A percentile compares a stretch with the other conserved stretches of the same genome.
Conservation (phyloP, 2,113 vertebrate species). For the Pao palembangensis region DNA sequence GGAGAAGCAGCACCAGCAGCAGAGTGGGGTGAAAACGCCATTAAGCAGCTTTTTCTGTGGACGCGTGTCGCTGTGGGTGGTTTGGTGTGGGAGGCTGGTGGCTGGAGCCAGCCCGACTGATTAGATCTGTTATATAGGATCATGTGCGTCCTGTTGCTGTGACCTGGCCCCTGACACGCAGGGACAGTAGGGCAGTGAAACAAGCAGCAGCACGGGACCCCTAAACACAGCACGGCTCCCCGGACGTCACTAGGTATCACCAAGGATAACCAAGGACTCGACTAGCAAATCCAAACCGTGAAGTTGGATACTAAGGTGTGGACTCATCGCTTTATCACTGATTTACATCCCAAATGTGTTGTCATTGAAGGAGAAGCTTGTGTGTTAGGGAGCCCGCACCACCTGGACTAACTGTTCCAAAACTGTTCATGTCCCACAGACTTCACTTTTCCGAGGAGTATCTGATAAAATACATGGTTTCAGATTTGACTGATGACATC, state of each 20-base stretch:
- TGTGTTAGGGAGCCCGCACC: constrained; percentile 65
- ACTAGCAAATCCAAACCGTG: neutral
- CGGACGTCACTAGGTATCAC: constrained; percentile 4
- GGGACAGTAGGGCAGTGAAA: constrained; percentile 76
- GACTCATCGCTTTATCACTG: constrained; percentile 9
- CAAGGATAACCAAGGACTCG: constrained; percentile 8
- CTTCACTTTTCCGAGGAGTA: constrained; percentile 68
- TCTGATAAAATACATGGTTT: constrained; percentile 31
- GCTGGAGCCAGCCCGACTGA: too few relatives aligned
- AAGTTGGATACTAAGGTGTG: neutral
- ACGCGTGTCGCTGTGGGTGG: constrained; percentile 1
- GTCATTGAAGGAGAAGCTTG: neutral
- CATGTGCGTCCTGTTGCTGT: constrained; percentile 42
- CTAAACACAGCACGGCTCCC: constrained; percentile 57
- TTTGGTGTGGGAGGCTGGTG: neutral
- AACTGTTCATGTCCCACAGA: constrained; percentile 55
- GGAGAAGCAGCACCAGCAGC: constrained; percentile 47
- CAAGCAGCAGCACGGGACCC: constrained; percentile 71
- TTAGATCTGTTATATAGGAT: constrained; percentile 3
- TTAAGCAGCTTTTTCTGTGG: constrained; percentile 35
- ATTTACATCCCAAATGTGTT: constrained; percentile 1
- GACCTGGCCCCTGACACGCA: constrained; percentile 73
- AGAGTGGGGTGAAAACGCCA: constrained; percentile 28
- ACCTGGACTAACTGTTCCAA: constrained; percentile 66
- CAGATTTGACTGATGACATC: neutral